phyloP scores from a whole-genome alignment of 1,140 invertebrate genomes.

The Eriosoma lanigerum region DNA sequence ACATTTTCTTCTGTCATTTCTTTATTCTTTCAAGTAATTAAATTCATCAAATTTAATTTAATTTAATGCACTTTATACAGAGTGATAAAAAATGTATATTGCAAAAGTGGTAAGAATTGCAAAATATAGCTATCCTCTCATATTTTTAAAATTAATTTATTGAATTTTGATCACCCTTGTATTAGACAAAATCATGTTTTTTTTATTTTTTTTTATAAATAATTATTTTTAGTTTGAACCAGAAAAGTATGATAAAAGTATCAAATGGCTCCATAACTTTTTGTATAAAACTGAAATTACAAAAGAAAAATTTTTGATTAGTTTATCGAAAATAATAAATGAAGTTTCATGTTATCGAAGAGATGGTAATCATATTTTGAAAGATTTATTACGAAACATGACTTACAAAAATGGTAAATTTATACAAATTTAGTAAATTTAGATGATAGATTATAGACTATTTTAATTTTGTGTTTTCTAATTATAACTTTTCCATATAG shows the following conservation, averaged over 20 bases:
- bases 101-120: no score
- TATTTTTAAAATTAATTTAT: no score
- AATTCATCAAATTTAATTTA: background rate
- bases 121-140: no score
- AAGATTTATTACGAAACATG: conserved; percentile 67
- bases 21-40: conserved; percentile 63
- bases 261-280: conserved; percentile 76
- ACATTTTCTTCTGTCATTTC: conserved; percentile 64
- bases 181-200: no score
- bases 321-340: conserved; percentile 75
- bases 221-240: conserved; percentile 68
- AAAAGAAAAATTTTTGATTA: conserved; percentile 72
- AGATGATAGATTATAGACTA: background rate
- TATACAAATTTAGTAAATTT: background rate
- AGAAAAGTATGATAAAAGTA: conserved; percentile 72
- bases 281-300: conserved; percentile 72
- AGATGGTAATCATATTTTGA: conserved; percentile 64
- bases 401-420: conserved; percentile 65
- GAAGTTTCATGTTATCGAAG: conserved; percentile 73
- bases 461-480: conserved; percentile 7
- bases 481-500: conserved; percentile 58
- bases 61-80: no score
- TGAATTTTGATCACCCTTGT: no score
- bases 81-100: background rate
- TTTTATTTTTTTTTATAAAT: background rate